Evolutionary conservation across 2,113 vertebrate genomes (phyloP).

Genomic region (Candoia aspera): DNA sequence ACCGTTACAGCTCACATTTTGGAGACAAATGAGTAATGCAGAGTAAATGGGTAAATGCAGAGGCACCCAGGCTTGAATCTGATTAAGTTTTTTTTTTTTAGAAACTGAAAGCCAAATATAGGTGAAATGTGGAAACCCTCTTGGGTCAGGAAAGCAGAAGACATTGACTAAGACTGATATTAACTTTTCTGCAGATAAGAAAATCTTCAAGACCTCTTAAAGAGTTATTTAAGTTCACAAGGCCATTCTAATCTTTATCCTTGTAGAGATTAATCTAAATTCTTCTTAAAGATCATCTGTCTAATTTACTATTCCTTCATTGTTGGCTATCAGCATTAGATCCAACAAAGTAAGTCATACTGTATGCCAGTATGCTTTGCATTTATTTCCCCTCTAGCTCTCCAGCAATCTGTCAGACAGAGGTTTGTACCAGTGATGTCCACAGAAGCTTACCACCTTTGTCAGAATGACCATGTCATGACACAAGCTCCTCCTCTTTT

Average conservation of each 20-base stretch:
- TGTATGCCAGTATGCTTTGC: not conserved
- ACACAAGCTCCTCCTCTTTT: too few species aligned
- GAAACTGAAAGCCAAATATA: not conserved
- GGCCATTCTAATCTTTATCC: not conserved
- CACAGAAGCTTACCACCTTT: not conserved
- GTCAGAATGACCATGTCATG: not conserved
- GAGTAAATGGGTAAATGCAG: not conserved
- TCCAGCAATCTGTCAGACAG: not conserved
- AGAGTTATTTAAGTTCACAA: not conserved
- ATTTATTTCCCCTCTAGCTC: not conserved
- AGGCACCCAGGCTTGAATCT: not conserved
- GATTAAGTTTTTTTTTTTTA: not conserved
- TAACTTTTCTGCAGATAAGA: not conserved
- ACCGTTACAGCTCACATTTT: not conserved
- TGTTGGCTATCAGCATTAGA: not conserved
- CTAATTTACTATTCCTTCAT: not conserved
- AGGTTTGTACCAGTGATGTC: not conserved
- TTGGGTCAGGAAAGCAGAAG: not conserved
- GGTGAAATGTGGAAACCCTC: not conserved
- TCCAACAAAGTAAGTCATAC: not conserved
- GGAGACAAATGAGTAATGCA: not conserved
- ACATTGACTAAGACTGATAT: not conserved
- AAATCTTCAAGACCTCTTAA: not conserved
- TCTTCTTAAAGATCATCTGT: not conserved
- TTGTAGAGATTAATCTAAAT: not conserved